Base-by-base conservation (phyloP, 2,888 invertebrate species). In the Synergus itoensis region DNA sequence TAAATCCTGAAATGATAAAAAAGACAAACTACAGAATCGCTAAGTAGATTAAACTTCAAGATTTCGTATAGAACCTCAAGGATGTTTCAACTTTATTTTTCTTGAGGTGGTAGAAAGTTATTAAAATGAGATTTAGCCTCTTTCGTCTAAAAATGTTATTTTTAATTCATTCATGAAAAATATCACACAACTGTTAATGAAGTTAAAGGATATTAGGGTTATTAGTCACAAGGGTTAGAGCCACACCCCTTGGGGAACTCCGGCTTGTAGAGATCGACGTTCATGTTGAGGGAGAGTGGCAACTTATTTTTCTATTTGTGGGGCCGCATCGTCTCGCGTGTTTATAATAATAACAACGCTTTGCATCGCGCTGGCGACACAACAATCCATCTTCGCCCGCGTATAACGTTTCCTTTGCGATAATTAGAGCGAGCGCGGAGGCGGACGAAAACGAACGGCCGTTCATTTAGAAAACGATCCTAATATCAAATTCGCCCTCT, bases 361-460 rank as follows among this genome's bases (percentile, higher is more conserved):
- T 78, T 78, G 73, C 63, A 48, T 48, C 21, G 43, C n/a, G 45
- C 48, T 78, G 45, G 73, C 40, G 63, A 73, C 77, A 67, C 28
- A 16, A 57, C 45, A 16, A 77, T 67, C 57, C 77, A 77, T 63
- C 73, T 73, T 73, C 62, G 73, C 57, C 67, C 21, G 67, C 60
- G 69, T 75, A 63, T 21, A 65, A 40, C 73, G 41, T 79, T 79
- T 76, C 76, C 78, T 64, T 41, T 78, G 79, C 43, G 65, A 76
- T 79, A 79, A 79, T 79, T 79, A 76, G 79, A 76, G 28, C 65
- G 65, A 79, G 41, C 48, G 79, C 79, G 76, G 75, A 65, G 78
- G 78, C 62, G 78, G 75, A 62, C 40, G 48, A 16, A 48, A 60
- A 76, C 64, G 57, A 76, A 64, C 21, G 62, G 69, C 28, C 45